A percentile compares a stretch with the other conserved stretches of the same genome.
These are phyloP conservation scores for Climacteris rufus DNA, from an alignment of 2,113 vertebrate species.

Conservation along the genomic window DNA sequence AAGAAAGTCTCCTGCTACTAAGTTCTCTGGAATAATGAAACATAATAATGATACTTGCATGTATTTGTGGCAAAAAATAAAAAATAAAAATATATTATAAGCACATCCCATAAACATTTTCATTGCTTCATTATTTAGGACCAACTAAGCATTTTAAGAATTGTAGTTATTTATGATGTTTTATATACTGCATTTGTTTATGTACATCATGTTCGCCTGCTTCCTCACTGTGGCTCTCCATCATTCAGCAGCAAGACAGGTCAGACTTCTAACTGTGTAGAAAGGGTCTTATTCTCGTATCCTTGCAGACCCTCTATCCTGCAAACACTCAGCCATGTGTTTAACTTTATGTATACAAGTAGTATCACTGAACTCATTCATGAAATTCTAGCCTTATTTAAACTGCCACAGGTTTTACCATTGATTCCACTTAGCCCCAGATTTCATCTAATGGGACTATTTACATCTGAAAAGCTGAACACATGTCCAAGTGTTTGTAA, in stretches of 20 bases:
- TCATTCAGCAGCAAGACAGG: background rate
- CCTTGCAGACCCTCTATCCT: background rate
- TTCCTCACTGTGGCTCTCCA: background rate
- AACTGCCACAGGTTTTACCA: background rate
- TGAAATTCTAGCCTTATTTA: constrained; percentile 9
- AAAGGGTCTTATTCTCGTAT: background rate
- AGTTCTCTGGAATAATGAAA: background rate
- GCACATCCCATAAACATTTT: constrained; percentile 11
- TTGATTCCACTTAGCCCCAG: background rate
- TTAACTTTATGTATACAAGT: background rate
- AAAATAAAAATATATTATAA: constrained; percentile 5
- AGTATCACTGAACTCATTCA: constrained; percentile 39
- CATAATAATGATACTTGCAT: background rate
- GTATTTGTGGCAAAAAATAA: background rate
- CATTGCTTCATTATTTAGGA: constrained; percentile 25
- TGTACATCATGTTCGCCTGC: background rate
- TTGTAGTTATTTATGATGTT: background rate
- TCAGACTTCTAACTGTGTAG: background rate
- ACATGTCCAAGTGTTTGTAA: background rate
- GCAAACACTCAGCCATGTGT: constrained; percentile 18
- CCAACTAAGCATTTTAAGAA: constrained; percentile 24
- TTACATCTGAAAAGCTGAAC: constrained; percentile 51
- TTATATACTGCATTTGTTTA: background rate
- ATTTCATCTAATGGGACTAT: constrained; percentile 40
- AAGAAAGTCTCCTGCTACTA: background rate